Conservation (phyloP, 2,113 vertebrate genomes). For the Zeus faber region DNA sequence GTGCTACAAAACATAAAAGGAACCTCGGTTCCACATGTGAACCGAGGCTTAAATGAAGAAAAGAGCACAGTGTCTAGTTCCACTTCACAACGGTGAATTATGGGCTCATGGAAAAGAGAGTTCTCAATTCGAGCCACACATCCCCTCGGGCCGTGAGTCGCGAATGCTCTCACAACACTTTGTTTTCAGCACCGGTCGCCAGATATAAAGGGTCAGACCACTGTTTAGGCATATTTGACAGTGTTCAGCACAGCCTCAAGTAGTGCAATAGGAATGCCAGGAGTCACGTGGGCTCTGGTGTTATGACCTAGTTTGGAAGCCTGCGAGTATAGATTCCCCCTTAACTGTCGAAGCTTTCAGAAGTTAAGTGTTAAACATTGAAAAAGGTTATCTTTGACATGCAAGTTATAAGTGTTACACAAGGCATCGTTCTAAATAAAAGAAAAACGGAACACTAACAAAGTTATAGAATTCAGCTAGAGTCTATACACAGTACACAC, state of each 20-base stretch:
- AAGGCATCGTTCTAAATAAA: no score
- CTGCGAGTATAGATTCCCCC: neutral
- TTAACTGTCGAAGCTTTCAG: neutral
- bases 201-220: neutral
- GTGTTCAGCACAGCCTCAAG: neutral
- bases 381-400: no score
- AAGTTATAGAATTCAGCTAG: no score
- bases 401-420: no score
- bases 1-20: conserved; percentile 24
- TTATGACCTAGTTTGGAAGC: neutral
- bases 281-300: neutral
- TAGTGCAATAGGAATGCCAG: neutral
- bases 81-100: no score
- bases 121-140: no score
- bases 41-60: neutral
- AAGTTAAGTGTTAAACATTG: neutral
- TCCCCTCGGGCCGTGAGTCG: no score
- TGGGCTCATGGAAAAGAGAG: no score
- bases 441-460: no score
- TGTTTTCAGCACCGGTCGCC: neutral
- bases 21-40: conserved; percentile 6
- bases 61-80: conserved; percentile 3
- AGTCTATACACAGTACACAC: no score
- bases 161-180: no score
- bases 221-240: neutral